Base-by-base conservation (phyloP, 2,888 invertebrate species). In the Tetropium fuscum region DNA sequence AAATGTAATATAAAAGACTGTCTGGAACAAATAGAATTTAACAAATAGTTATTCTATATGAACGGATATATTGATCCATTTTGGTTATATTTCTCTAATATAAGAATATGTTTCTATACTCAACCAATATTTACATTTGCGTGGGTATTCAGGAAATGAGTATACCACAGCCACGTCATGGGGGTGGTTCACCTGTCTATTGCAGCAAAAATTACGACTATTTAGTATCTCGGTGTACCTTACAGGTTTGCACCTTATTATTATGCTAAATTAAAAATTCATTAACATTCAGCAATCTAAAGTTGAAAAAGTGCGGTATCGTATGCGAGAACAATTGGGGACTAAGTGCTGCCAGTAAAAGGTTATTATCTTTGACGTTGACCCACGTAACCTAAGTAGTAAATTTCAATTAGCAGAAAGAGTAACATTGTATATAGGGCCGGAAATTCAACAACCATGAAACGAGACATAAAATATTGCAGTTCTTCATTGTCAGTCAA, bases 401-500 rank as follows among this genome's bases (percentile, higher is more conserved):
- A 48, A 34, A 48, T 34, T 44, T 48, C 36, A 48, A 48, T 48
- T 11, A 20, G 48, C 10, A 36, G 20, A 48, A n/a, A n/a, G 36
- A 47, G 20, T 10, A 36, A 48, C 48, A 48, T 48, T 48, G 48
- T 48, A 48, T 48, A 36, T 48, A 48, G 34, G 11, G 19, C 16
- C 15, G 18, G 47, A 34, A 6, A 18, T 47, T 36, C 20, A 48
- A 34, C 48, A 36, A 36, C 48, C 48, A 34, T 48, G 48, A 48
- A 48, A 48, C 48, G 22, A 34, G 18, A 11, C 48, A 32, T 48
- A 48, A 48, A 48, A 36, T 34, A 20, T 48, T 11, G 34, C 48
- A 48, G 48, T 48, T 48, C 48, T 36, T 48, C 32, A 48, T 48
- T 48, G 48, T 48, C 48, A 20, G 48, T 48, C 36, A 48, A 48